phyloP scores from a whole-genome alignment of 2,888 invertebrate genomes.

The Phymatocera aterrima region DNA sequence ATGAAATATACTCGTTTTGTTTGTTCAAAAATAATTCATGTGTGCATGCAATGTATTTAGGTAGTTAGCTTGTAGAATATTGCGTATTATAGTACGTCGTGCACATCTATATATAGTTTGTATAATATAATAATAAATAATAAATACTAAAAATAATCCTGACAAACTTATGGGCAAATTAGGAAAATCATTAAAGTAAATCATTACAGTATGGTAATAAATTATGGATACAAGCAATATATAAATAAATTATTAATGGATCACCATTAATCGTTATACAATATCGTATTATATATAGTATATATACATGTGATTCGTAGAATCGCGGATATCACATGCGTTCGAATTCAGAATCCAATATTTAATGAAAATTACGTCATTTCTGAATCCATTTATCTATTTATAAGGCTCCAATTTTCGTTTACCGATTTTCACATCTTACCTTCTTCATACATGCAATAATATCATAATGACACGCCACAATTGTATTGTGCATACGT shows the following conservation, averaged over 20 bases:
- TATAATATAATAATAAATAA: too few relatives aligned
- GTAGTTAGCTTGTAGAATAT: conserved; percentile 45
- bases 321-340: conserved; percentile 32
- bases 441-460: conserved; percentile 1
- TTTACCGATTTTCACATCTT: background rate
- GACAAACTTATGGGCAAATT: conserved; percentile 56
- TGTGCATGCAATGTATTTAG: too few relatives aligned
- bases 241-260: conserved; percentile 52
- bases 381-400: conserved; percentile 7
- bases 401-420: background rate
- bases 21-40: conserved; percentile 45
- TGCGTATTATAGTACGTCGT: conserved; percentile 51
- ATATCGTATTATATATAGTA: conserved; percentile 44
- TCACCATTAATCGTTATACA: conserved; percentile 48
- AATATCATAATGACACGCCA: conserved; percentile 27
- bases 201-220: conserved; percentile 49
- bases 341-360: conserved; percentile 23
- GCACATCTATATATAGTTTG: conserved; percentile 54
- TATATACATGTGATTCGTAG: conserved; percentile 48
- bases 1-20: conserved; percentile 30
- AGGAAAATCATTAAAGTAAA: conserved; percentile 54
- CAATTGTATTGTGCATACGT: background rate
- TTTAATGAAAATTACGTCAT: background rate
- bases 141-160: conserved; percentile 59
- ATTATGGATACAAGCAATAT: conserved; percentile 54